phyloP scores from a whole-genome alignment of 2,888 invertebrate species.

The Sarcophaga subvicina region DNA sequence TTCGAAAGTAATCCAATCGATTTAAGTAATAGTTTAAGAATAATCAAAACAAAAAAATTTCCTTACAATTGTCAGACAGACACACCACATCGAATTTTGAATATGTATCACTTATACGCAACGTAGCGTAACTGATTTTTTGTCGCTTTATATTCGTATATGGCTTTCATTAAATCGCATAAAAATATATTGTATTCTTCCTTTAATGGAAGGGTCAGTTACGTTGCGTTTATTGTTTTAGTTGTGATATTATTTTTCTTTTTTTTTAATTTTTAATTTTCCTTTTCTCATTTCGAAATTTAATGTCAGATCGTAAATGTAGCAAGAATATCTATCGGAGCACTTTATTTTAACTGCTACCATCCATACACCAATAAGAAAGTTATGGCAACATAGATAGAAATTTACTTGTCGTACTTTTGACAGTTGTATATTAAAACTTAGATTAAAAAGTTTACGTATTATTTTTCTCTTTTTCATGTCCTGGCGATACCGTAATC shows the following conservation, averaged over 20 bases:
- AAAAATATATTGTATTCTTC: too few species aligned
- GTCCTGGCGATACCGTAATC: conserved; percentile 34
- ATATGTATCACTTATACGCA: too few species aligned
- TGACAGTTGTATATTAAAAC: conserved; percentile 66
- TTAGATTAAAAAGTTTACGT: conserved; percentile 63
- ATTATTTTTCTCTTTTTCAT: conserved; percentile 41
- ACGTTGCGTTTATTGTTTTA: too few species aligned
- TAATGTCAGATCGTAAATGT: conserved; percentile 9
- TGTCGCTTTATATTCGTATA: too few species aligned
- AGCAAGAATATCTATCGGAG: not conserved
- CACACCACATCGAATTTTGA: too few species aligned
- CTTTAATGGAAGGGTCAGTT: too few species aligned
- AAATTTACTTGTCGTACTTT: conserved; percentile 55
- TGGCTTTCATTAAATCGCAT: too few species aligned
- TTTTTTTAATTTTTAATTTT: conserved; percentile 26
- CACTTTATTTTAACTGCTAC: conserved; percentile 8
- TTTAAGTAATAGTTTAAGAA: too few species aligned
- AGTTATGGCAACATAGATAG: conserved; percentile 8
- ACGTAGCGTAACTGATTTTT: too few species aligned
- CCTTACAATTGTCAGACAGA: too few species aligned
- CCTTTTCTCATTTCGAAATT: conserved; percentile 3
- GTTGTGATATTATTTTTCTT: not conserved
- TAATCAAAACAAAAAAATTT: too few species aligned
- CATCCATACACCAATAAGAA: conserved; percentile 1
- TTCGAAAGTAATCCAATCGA: too few species aligned